These are phyloP conservation scores for Pocillopora damicornis DNA, from an alignment of 64 coral and sea anemone species.

Conservation along the genomic window DNA sequence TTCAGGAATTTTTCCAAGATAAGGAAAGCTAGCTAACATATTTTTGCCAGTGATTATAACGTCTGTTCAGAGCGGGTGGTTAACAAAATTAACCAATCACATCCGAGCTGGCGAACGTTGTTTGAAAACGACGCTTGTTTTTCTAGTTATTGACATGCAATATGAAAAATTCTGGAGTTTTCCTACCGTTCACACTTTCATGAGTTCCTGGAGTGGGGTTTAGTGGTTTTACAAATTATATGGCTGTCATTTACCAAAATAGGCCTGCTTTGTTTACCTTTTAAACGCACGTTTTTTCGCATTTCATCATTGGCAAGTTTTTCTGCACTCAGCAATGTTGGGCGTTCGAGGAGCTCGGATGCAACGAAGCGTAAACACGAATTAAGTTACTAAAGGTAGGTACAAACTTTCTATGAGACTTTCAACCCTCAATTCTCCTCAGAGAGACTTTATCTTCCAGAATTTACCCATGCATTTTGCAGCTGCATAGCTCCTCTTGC, in stretches of 20 bases:
- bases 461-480: too few species aligned
- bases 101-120: neutral
- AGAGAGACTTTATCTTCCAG: too few species aligned
- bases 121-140: conserved; percentile 10
- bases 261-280: neutral
- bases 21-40: neutral
- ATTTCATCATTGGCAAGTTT: neutral
- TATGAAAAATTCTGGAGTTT: neutral
- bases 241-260: neutral
- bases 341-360: neutral
- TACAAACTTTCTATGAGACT: too few species aligned
- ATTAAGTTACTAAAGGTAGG: too few species aligned
- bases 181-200: neutral
- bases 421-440: too few species aligned
- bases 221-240: neutral
- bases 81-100: conserved; percentile 5
- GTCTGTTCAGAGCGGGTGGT: conserved; percentile 18
- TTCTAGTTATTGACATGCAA: neutral
- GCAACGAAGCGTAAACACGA: too few species aligned
- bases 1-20: neutral
- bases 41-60: neutral
- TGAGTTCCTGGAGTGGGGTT: neutral
- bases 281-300: neutral
- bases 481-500: too few species aligned
- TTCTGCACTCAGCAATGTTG: neutral